These are phyloP conservation scores for Catocala nupta DNA, from an alignment of 2,888 invertebrate species.

Conservation along the genomic window DNA sequence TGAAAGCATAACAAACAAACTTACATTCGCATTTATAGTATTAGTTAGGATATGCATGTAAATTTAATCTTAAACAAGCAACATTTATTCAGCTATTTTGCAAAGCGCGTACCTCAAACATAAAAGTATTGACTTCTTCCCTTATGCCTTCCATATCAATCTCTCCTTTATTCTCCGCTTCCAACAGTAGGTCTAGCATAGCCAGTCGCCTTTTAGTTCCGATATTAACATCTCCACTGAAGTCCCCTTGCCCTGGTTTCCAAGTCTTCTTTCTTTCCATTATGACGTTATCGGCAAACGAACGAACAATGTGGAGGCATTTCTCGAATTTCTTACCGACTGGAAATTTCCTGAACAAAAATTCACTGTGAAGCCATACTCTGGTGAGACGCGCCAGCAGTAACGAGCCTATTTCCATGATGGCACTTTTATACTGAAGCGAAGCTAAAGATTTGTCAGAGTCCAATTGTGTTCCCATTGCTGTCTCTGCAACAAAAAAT, in stretches of 20 bases:
- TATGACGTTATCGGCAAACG: conserved; percentile 87
- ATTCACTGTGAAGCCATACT: conserved; percentile 87
- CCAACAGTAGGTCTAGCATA: conserved; percentile 89
- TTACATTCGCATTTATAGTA: too few species aligned
- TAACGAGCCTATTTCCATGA: conserved; percentile 72
- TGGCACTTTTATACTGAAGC: conserved; percentile 82
- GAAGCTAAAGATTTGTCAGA: conserved; percentile 70
- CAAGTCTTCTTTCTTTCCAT: conserved; percentile 70
- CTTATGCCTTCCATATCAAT: conserved; percentile 89
- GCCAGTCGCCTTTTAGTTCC: conserved; percentile 84
- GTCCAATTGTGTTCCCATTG: conserved; percentile 88
- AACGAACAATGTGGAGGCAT: conserved; percentile 80
- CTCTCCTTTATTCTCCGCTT: conserved; percentile 86
- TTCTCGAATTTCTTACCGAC: conserved; percentile 81
- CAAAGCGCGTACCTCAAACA: conserved; percentile 88
- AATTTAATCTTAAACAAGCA: too few species aligned
- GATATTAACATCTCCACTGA: conserved; percentile 21
- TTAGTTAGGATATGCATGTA: too few species aligned
- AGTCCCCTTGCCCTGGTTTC: conserved; percentile 31
- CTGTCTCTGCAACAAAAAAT: conserved; percentile 75
- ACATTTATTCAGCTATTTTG: too few species aligned
- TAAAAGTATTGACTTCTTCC: conserved; percentile 92
- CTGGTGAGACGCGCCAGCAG: conserved; percentile 64
- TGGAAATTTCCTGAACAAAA: conserved; percentile 78
- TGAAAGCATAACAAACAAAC: too few species aligned